Evolutionary conservation across 2,797 vertebrate genomes (phyloP).

Genomic region (Myotis pilosus): DNA sequence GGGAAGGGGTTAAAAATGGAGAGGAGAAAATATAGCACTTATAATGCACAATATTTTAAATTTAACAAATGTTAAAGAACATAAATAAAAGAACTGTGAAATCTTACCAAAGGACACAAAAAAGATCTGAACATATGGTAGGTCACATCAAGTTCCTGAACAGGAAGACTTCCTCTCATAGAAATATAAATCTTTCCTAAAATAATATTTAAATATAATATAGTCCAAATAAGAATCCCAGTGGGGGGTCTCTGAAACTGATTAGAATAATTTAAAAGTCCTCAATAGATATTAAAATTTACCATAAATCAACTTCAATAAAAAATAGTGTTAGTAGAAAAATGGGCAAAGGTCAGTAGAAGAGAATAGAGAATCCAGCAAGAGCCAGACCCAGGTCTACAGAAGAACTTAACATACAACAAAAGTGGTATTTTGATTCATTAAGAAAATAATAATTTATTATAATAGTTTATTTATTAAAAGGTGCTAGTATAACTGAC

Average conservation of each 20-base stretch:
- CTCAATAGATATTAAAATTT: constrained; percentile 20
- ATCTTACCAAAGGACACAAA: constrained; percentile 19
- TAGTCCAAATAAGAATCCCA: constrained; percentile 32
- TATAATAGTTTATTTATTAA: background rate
- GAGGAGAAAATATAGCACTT: background rate
- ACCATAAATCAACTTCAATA: background rate
- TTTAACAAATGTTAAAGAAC: background rate
- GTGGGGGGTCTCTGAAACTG: background rate
- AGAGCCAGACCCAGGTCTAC: background rate
- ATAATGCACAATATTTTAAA: constrained; percentile 31
- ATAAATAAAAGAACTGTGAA: constrained; percentile 1
- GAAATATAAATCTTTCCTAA: constrained; percentile 27
- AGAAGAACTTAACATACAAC: background rate
- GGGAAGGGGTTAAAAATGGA: constrained; percentile 43
- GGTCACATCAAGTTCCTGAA: background rate
- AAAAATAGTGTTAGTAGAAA: constrained; percentile 34
- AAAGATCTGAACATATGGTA: constrained; percentile 19
- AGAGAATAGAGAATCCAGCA: background rate
- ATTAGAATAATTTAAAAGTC: constrained; percentile 49
- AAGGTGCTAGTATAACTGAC: background rate
- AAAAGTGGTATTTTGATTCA: constrained; percentile 13
- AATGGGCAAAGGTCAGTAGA: background rate
- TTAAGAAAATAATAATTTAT: background rate
- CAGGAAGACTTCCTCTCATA: background rate
- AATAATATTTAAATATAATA: constrained; percentile 42